Percentiles rank a stretch among this genome's conserved stretches.
These are phyloP conservation scores for Drosophila nigrodunni DNA, from an alignment of 1,140 invertebrate species.

Conservation along the genomic window DNA sequence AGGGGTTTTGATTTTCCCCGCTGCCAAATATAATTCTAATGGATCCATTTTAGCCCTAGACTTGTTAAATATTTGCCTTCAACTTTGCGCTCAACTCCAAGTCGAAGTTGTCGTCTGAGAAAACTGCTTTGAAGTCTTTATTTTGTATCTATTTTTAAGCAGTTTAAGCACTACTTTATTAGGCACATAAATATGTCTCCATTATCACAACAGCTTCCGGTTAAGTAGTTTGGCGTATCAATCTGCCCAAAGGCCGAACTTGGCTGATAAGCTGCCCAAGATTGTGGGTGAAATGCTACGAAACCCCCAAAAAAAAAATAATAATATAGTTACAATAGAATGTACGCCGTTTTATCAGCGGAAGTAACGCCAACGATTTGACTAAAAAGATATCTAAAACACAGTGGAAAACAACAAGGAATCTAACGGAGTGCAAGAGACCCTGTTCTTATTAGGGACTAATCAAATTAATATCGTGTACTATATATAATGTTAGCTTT, in stretches of 20 bases:
- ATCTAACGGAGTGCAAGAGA: too few species aligned
- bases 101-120: background rate
- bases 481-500: too few species aligned
- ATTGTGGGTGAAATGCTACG: constrained; percentile 21
- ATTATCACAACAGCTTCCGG: constrained; percentile 36
- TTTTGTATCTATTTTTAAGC: background rate
- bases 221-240: constrained; percentile 5
- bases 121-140: constrained; percentile 22
- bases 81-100: constrained; percentile 14
- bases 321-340: constrained; percentile 20
- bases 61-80: constrained; percentile 66
- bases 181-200: background rate
- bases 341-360: constrained; percentile 32
- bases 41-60: constrained; percentile 52
- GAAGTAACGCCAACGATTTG: constrained; percentile 20
- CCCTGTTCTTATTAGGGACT: too few species aligned
- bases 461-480: too few species aligned
- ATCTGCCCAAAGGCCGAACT: constrained; percentile 19
- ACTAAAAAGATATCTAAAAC: constrained; percentile 2
- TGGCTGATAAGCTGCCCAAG: constrained; percentile 24
- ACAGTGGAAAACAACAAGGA: background rate
- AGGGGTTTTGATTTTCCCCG: constrained; percentile 60
- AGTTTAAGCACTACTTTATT: background rate
- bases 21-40: constrained; percentile 67
- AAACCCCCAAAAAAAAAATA: constrained; percentile 11